A percentile compares a stretch with the other conserved stretches of the same genome.
Conservation (phyloP, 2,888 invertebrate species). For the Steinernema carpocapsae region DNA sequence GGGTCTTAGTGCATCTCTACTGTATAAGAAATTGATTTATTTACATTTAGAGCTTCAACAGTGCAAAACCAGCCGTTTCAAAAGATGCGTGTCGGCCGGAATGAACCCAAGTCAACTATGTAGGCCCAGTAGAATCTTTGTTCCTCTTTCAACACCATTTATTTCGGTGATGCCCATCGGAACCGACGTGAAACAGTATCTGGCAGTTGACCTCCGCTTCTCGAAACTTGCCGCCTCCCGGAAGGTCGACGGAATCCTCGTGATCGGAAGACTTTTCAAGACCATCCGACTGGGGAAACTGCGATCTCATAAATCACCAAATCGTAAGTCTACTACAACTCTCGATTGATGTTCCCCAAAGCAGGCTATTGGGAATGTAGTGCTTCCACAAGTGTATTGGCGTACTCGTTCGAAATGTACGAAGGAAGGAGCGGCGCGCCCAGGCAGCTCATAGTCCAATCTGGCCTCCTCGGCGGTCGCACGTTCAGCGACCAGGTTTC, state of each 20-base stretch:
- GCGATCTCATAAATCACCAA: background rate
- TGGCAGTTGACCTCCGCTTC: background rate
- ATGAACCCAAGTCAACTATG: constrained; percentile 27
- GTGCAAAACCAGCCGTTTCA: constrained; percentile 12
- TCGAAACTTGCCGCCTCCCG: background rate
- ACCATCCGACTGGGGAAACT: background rate
- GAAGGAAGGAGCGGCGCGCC: constrained; percentile 9
- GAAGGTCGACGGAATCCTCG: background rate
- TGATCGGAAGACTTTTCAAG: background rate
- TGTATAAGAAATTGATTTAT: too few relatives aligned
- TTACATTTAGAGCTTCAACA: constrained; percentile 4
- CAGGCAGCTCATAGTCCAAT: background rate
- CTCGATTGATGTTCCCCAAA: background rate
- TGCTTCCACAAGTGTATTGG: background rate
- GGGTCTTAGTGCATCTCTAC: too few relatives aligned
- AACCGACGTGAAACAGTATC: background rate
- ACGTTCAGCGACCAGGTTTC: background rate
- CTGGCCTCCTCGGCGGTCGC: background rate
- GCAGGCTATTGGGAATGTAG: background rate
- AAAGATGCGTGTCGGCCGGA: background rate
- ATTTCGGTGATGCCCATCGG: background rate
- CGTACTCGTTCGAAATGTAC: constrained; percentile 24
- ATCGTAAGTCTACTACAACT: too few relatives aligned
- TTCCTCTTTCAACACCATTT: background rate
- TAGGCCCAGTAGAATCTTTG: background rate